Evolutionary conservation across 64 coral and sea anemone species (phyloP), one percentile per base, ranked within the genome.

Genomic region (Anthopleura sola): DNA sequence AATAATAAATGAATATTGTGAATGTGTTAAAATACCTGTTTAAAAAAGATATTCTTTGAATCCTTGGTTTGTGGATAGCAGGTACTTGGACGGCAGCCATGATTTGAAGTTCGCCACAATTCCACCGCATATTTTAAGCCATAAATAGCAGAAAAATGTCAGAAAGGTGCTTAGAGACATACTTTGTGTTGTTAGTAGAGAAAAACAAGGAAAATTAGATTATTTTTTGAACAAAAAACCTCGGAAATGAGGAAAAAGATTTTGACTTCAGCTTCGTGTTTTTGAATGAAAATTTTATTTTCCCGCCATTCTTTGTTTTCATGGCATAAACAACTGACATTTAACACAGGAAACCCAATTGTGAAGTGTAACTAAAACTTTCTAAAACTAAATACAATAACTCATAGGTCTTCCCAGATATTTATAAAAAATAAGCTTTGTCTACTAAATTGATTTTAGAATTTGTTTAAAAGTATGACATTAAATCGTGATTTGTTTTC

Each of bases 61-160:
- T 44, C 2, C 18, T 8, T 44, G 76, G 26, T 13, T 44, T 44
- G 76, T 38, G 44, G 76, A 8, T 79, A 21, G 44, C 76, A 79
- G 76, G 76, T 79, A 79, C 76, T 79, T 79, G 76, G 76, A 38
- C 3, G 17, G 17, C n/a, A 37, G 76, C 76, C 76, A 79, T 53
- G 50, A 56, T 56, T 56, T n/a, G 58, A 62, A 62, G 23, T 62
- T 62, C 58, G 5, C 58, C 23, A 62, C 21, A 9, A 62, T 62
- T 62, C 58, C 10, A 62, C 24, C 5, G 2, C 15, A 24, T 20
- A 68, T 5, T n/a, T n/a, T n/a, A 9, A 26, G 62, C 66, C 29
- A 71, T 14, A 31, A 71, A 31, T 16, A 71, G 66, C 66, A 32
- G 29, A 71, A 71, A 71, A n/a, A 34, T 7, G 12, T 8, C n/a